Percentiles rank a stretch among this genome's conserved stretches.
Evolutionary conservation across 2,797 vertebrate species (phyloP).

Genomic region (Hydrophis major): DNA sequence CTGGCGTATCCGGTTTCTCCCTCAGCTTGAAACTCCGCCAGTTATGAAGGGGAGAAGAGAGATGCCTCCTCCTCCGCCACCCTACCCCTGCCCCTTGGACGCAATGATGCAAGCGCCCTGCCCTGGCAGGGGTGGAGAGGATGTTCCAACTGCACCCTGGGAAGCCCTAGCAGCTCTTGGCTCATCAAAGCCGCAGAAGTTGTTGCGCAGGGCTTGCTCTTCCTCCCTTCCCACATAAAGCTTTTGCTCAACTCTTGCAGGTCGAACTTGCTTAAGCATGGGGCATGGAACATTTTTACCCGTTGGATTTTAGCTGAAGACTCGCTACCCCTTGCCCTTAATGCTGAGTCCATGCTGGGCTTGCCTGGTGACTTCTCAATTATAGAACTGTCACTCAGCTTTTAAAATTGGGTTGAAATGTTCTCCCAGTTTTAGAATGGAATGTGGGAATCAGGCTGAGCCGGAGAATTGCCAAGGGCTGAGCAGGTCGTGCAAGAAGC

Average conservation of each 20-base stretch:
- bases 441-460: neutral
- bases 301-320: neutral
- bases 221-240: neutral
- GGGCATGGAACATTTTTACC: neutral
- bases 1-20: neutral
- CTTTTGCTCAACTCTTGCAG: neutral
- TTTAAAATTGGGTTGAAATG: neutral
- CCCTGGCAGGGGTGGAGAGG: neutral
- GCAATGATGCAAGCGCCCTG: neutral
- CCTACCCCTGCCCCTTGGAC: too few relatives aligned
- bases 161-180: neutral
- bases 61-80: accelerated
- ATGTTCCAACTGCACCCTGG: neutral
- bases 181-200: neutral
- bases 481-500: neutral
- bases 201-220: neutral
- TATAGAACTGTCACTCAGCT: neutral
- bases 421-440: neutral
- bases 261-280: neutral
- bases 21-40: neutral
- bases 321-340: neutral
- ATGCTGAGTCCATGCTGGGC: neutral
- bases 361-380: neutral
- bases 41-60: neutral
- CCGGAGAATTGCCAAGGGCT: neutral